Conservation (phyloP, 2,888 invertebrate species). For the Conus canariensis region DNA sequence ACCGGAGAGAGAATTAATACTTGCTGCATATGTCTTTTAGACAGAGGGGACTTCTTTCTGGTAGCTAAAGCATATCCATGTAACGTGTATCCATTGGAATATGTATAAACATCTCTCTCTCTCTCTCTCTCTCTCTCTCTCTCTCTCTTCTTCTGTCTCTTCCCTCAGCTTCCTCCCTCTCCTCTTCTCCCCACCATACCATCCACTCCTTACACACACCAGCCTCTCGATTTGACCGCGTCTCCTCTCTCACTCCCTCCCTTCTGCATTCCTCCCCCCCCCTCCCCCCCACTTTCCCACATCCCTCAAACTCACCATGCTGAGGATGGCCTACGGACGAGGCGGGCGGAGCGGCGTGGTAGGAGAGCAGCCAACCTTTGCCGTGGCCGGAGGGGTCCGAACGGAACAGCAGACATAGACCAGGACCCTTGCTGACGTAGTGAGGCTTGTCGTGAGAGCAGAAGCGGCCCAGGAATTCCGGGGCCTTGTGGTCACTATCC, state of each 20-base stretch:
- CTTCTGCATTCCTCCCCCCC: neutral
- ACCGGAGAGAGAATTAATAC: too few relatives aligned
- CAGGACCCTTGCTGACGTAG: slow-evolving; percentile 7
- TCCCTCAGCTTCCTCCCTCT: neutral
- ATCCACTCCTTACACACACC: neutral
- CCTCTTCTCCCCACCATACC: neutral
- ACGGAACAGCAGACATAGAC: slow-evolving; percentile 36
- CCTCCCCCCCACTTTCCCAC: neutral
- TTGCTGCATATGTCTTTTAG: too few relatives aligned
- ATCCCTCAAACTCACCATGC: neutral
- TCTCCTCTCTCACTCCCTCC: neutral
- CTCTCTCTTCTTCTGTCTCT: neutral
- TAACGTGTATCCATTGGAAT: too few relatives aligned
- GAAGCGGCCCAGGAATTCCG: slow-evolving; percentile 25
- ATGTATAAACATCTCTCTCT: neutral
- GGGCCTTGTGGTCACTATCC: neutral
- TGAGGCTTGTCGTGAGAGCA: slow-evolving; percentile 20
- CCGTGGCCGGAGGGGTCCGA: slow-evolving; percentile 32
- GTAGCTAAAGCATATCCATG: too few relatives aligned
- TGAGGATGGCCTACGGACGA: neutral
- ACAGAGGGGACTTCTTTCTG: too few relatives aligned
- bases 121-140: neutral
- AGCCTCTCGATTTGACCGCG: neutral
- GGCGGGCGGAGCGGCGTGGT: slow-evolving; percentile 11
- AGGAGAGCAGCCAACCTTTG: slow-evolving; percentile 34